Percentiles rank a stretch among this genome's conserved stretches.
Evolutionary conservation across 2,888 invertebrate genomes (phyloP).

Genomic region (Gastracanthus pulcherrimus): DNA sequence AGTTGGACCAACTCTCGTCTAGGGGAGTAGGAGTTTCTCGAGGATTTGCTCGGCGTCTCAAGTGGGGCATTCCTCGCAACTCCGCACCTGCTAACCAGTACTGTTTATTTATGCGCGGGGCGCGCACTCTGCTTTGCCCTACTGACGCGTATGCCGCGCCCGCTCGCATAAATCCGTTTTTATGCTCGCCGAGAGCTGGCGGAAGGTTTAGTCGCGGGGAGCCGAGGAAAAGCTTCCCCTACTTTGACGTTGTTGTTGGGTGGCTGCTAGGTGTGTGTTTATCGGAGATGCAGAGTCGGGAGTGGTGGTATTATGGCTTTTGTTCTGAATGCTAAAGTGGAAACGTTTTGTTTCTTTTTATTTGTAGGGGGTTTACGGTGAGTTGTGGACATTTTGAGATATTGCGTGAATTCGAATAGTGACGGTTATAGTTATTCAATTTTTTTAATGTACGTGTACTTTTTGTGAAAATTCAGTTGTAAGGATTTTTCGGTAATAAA

Average conservation of each 20-base stretch:
- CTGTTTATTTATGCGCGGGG: slow-evolving; percentile 35
- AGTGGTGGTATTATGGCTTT: neutral
- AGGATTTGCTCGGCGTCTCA: neutral
- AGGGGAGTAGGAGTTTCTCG: neutral
- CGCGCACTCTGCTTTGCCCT: neutral
- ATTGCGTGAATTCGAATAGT: too few species aligned
- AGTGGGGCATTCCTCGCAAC: slow-evolving; percentile 15
- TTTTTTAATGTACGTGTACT: too few species aligned
- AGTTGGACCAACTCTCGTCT: slow-evolving; percentile 8
- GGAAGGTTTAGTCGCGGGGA: neutral
- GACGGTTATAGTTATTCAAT: too few species aligned
- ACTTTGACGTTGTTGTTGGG: neutral
- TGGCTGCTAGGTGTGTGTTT: neutral
- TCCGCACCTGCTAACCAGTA: slow-evolving; percentile 34
- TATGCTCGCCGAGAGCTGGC: neutral
- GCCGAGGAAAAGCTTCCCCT: neutral
- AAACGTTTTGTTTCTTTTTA: neutral
- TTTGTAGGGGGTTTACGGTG: neutral
- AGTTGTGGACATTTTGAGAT: neutral
- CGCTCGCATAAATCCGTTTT: neutral
- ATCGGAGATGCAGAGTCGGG: neutral
- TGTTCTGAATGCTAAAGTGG: neutral
- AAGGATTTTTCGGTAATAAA: too few species aligned
- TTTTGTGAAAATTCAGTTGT: too few species aligned
- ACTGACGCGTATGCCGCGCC: neutral